Evolutionary conservation across 2,113 vertebrate species (phyloP).

Genomic region (Phalacrocorax aristotelis): DNA sequence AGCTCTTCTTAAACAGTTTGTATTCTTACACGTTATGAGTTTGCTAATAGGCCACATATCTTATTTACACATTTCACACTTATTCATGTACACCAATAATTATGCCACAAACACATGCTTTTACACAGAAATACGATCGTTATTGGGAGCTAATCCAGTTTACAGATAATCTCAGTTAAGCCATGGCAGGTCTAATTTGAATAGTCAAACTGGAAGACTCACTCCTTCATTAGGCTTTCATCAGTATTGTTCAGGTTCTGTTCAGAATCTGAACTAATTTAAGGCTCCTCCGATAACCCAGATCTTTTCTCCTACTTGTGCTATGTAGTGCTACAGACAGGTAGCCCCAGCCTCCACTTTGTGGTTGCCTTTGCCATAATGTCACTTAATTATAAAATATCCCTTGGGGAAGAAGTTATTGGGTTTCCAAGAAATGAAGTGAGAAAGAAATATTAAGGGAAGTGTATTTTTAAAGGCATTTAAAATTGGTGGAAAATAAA

Average conservation of each 20-base stretch:
- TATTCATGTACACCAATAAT: background rate
- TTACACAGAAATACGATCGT: background rate
- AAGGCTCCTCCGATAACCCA: fast-evolving
- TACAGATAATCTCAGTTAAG: background rate
- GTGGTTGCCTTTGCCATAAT: background rate
- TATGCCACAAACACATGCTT: background rate
- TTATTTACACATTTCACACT: background rate
- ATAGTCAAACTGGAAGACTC: background rate
- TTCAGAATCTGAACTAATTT: background rate
- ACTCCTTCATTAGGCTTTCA: background rate
- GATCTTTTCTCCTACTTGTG: background rate
- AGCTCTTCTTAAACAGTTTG: background rate
- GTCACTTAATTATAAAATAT: background rate
- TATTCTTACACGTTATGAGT: background rate
- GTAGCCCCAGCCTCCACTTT: background rate
- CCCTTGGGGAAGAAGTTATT: background rate
- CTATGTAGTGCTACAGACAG: background rate
- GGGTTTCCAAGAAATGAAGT: background rate
- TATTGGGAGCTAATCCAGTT: background rate
- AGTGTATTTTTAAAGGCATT: background rate
- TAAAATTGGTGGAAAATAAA: background rate
- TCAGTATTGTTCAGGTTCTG: background rate
- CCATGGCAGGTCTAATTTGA: background rate
- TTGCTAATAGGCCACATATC: background rate
- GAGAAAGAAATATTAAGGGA: background rate